Percentiles rank a stretch among this genome's conserved stretches.
These are phyloP conservation scores for Prietella phreatophila DNA, from an alignment of 2,113 vertebrate genomes.

Conservation along the genomic window DNA sequence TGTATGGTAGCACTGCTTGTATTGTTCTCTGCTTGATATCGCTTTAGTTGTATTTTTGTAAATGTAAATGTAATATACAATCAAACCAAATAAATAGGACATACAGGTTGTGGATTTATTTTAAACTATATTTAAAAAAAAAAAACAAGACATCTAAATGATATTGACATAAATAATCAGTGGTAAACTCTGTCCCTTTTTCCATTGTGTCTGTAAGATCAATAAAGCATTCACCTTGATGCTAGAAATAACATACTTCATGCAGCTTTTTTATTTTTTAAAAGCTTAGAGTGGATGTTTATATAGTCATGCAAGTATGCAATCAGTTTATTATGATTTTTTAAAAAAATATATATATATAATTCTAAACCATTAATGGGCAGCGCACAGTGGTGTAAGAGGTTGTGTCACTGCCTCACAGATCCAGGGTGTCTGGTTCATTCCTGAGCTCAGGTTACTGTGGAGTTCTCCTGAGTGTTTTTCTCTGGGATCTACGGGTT, in stretches of 20 bases:
- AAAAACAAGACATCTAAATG: slow-evolving; percentile 62
- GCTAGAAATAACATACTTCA: slow-evolving; percentile 53
- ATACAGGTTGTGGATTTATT: slow-evolving; percentile 52
- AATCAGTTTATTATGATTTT: too few species aligned
- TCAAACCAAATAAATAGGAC: slow-evolving; percentile 55
- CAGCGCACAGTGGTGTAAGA: too few species aligned
- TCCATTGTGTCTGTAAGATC: slow-evolving; percentile 66
- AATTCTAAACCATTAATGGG: too few species aligned
- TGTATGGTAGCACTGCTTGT: too few species aligned
- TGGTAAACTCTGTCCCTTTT: slow-evolving; percentile 27
- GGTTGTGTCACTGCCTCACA: too few species aligned
- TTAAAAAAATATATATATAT: too few species aligned
- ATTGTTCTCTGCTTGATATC: too few species aligned
- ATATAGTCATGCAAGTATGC: not conserved
- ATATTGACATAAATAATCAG: slow-evolving; percentile 63
- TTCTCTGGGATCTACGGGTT: too few species aligned
- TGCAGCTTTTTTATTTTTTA: slow-evolving; percentile 39
- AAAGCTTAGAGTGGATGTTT: not conserved
- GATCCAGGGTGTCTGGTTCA: too few species aligned
- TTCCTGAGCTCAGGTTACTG: too few species aligned
- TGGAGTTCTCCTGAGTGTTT: too few species aligned
- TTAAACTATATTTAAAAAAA: slow-evolving; percentile 57
- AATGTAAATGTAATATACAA: not conserved
- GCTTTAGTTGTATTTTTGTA: too few species aligned
- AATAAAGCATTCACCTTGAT: slow-evolving; percentile 67